These are phyloP conservation scores for Caloenas nicobarica DNA, from an alignment of 2,113 vertebrate species.

Conservation along the genomic window DNA sequence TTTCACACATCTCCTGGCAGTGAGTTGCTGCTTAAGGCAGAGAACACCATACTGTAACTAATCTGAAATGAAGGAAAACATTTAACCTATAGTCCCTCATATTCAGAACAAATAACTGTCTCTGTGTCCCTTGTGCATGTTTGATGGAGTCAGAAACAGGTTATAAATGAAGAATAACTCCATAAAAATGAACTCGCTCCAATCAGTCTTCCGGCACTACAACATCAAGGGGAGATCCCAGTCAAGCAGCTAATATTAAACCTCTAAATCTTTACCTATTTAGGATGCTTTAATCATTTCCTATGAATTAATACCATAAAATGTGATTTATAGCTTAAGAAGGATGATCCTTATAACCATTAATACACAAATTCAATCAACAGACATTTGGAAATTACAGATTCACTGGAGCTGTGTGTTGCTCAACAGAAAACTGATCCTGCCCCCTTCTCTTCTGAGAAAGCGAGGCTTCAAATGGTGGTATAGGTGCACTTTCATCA, in stretches of 20 bases:
- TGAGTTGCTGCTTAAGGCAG: not conserved
- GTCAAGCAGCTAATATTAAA: slow-evolving; percentile 62
- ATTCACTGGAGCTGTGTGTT: not conserved
- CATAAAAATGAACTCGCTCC: slow-evolving; percentile 31
- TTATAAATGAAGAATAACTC: slow-evolving; percentile 51
- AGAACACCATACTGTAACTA: not conserved
- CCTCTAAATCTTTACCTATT: slow-evolving; percentile 62
- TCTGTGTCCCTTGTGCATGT: not conserved
- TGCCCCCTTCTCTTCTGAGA: not conserved
- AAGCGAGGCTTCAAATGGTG: not conserved
- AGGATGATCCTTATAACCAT: slow-evolving; percentile 59
- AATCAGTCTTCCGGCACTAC: slow-evolving; percentile 23
- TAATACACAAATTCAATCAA: slow-evolving; percentile 65
- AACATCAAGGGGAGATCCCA: slow-evolving; percentile 30
- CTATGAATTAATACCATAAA: slow-evolving; percentile 61
- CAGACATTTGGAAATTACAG: slow-evolving; percentile 43
- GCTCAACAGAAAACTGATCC: not conserved
- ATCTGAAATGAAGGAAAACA: slow-evolving; percentile 30
- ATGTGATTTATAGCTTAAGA: slow-evolving; percentile 44
- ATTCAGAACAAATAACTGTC: slow-evolving; percentile 20
- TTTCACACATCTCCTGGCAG: not conserved
- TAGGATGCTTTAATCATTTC: slow-evolving; percentile 47
- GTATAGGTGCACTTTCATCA: not conserved
- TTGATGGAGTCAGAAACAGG: slow-evolving; percentile 1
- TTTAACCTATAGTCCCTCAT: not conserved